These are phyloP conservation scores for Galleria mellonella DNA, from an alignment of 1,140 invertebrate species.

Conservation along the genomic window DNA sequence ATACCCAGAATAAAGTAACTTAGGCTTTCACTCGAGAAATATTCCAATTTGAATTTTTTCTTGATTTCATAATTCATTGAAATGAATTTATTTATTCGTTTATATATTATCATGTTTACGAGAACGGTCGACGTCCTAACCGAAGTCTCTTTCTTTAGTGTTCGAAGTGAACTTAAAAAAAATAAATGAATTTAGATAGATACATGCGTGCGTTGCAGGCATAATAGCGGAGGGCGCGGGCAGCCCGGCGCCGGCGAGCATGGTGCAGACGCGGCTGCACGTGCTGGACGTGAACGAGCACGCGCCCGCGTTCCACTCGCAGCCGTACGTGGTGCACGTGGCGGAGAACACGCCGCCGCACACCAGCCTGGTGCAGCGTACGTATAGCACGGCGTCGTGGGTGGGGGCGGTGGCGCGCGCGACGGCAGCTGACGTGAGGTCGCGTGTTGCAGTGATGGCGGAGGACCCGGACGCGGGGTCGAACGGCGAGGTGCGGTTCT, in stretches of 20 bases:
- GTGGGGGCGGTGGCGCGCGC: too few relatives aligned
- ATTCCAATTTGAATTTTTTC: too few relatives aligned
- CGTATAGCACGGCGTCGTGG: conserved; percentile 13
- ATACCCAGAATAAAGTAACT: too few relatives aligned
- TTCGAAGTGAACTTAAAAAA: too few relatives aligned
- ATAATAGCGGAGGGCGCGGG: conserved; percentile 88
- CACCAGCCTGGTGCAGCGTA: conserved; percentile 83
- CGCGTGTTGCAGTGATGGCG: conserved; percentile 84
- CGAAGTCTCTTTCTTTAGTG: too few relatives aligned
- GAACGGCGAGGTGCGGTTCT: conserved; percentile 90
- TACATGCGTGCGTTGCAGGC: conserved; percentile 38
- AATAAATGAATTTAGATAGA: too few relatives aligned
- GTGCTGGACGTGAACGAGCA: conserved; percentile 95
- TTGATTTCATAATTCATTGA: too few relatives aligned
- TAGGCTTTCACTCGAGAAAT: too few relatives aligned
- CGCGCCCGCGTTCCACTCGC: conserved; percentile 89
- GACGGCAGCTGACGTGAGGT: too few relatives aligned
- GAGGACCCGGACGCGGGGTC: conserved; percentile 88
- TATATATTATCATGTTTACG: too few relatives aligned
- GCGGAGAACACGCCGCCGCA: conserved; percentile 90
- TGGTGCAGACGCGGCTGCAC: conserved; percentile 85
- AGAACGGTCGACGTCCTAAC: too few relatives aligned
- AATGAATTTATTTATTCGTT: too few relatives aligned
- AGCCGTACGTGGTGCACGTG: conserved; percentile 83
- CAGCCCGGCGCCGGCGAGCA: conserved; percentile 81